Evolutionary conservation across 2,888 invertebrate species (phyloP), one percentile per base, ranked within the genome.

Genomic region (Pachydiplax longipennis): DNA sequence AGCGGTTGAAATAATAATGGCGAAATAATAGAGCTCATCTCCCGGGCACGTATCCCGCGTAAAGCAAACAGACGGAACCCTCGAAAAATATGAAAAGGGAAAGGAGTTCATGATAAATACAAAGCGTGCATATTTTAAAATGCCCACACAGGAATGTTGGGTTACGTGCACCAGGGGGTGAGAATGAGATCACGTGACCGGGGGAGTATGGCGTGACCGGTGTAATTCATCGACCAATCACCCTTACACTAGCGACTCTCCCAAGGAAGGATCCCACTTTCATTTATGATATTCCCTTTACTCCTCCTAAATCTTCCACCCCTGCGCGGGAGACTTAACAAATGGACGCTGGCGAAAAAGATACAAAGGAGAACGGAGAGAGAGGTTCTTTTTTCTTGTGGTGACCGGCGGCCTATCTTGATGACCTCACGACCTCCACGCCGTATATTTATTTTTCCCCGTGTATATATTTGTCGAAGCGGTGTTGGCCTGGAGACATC

Each of bases 171-270:
- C 8, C 25, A 0, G 8, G 73, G 25, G 73, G 31, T 10, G 25
- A 13, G 73, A 22, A 13, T 0, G 73, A 25, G 73, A 87, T 87
- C 87, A 87, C 87, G 87, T 87, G 87, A 87, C 87, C 87, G 48
- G 48, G 31, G 25, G 25, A 31, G n/a, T 65, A 65, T 87, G 61
- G 87, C 87, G 87, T 87, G 87, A 87, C 87, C 87, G 61, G 58
- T 87, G 58, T 87, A 87, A 37, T 87, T 87, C 87, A 87, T 87
- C 87, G 87, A 87, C 61, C 73, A 73, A 73, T 73, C 73, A 73
- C 73, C 25, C 31, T 25, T 25, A 65, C 25, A 4, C 48, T 48
- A n/a, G n/a, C 65, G 25, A 65, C 25, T 65, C 12, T 12, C 65
- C 25, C 65, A 48, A 48, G 48, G 48, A 48, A 13, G 48, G 13